Conservation (phyloP, 2,113 vertebrate species). For the Pampusana beccarii region DNA sequence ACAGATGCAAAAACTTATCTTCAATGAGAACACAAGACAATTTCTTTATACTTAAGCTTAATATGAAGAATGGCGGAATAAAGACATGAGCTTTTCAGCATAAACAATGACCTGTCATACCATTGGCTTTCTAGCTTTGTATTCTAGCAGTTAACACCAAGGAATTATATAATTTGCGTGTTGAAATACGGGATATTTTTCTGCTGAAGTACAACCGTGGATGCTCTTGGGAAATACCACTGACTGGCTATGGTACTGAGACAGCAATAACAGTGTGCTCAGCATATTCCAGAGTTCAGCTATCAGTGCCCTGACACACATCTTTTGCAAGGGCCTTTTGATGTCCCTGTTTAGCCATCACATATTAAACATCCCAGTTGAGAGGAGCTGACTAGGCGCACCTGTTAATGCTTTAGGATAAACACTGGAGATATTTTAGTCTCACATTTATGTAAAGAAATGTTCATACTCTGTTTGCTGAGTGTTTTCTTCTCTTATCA, state of each 20-base stretch:
- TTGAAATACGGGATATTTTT: not conserved
- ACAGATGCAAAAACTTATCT: not conserved
- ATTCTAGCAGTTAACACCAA: not conserved
- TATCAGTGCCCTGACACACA: not conserved
- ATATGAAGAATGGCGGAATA: not conserved
- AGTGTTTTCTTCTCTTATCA: not conserved
- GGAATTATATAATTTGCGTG: not conserved
- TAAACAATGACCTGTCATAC: not conserved
- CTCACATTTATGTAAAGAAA: not conserved
- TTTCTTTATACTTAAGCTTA: not conserved
- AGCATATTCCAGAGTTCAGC: not conserved
- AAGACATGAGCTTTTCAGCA: not conserved
- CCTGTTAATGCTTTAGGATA: not conserved
- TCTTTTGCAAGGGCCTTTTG: not conserved
- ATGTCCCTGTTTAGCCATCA: not conserved
- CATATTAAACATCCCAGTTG: not conserved
- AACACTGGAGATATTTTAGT: not conserved
- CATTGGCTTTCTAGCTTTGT: not conserved
- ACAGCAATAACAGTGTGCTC: not conserved
- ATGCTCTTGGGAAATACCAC: not conserved
- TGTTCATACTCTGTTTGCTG: not conserved
- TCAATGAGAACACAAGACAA: not conserved
- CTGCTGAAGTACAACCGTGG: not conserved
- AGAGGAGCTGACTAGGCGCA: not conserved
- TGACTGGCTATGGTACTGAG: not conserved